Conservation (phyloP, 23 tunicate species). For the Aplidium turbinatum region DNA sequence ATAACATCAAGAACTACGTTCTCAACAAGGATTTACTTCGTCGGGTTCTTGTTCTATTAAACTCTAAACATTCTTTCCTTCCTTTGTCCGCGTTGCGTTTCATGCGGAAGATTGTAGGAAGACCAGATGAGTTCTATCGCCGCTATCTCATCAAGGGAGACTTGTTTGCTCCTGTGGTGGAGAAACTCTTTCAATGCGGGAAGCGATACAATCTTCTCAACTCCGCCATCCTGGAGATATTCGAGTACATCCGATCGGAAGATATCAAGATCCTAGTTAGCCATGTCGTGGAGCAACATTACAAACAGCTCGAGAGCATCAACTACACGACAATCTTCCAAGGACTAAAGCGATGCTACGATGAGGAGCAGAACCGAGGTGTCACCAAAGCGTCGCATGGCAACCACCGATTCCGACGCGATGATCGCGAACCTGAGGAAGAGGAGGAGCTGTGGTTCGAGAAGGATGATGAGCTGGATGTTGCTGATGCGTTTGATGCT, state of each 20-base stretch:
- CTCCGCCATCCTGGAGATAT: constrained; percentile 86
- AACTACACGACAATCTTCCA: constrained; percentile 80
- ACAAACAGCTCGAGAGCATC: constrained; percentile 50
- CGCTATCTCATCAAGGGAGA: constrained; percentile 89
- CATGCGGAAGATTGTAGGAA: constrained; percentile 77
- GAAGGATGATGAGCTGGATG: constrained; percentile 66
- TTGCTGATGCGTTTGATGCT: constrained; percentile 50
- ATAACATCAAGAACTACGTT: constrained; percentile 90
- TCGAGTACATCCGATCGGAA: constrained; percentile 78
- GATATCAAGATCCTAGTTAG: constrained; percentile 56
- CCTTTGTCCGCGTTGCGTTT: constrained; percentile 85
- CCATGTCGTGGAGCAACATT: constrained; percentile 65
- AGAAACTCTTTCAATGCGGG: constrained; percentile 67
- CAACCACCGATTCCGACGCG: constrained; percentile 74
- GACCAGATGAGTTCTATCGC: constrained; percentile 79
- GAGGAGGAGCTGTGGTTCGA: constrained; percentile 97
- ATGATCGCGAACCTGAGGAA: constrained; percentile 74
- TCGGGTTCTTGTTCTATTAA: constrained; percentile 75
- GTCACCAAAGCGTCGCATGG: not conserved
- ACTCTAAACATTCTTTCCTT: constrained; percentile 76
- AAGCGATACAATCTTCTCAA: constrained; percentile 86
- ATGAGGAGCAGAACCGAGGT: constrained; percentile 72
- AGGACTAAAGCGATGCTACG: constrained; percentile 68
- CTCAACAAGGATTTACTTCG: constrained; percentile 81
- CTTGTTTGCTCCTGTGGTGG: constrained; percentile 86